Conservation (phyloP, 1,140 invertebrate genomes). For the Drosophila simulans region DNA sequence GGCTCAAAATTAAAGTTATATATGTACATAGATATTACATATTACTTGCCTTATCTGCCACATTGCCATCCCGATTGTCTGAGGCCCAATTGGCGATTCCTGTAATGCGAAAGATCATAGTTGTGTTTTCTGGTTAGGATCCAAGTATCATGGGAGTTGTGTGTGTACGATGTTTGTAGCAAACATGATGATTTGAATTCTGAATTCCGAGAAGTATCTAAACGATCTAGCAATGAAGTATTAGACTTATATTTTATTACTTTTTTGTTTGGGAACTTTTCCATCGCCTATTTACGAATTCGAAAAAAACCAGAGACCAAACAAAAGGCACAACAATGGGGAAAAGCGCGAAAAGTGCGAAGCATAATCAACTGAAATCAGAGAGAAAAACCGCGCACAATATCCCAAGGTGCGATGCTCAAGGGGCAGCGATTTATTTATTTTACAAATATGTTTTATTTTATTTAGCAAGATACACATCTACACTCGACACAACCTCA, state of each 20-base stretch:
- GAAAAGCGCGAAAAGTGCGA: constrained; percentile 22
- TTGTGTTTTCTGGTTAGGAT: constrained; percentile 20
- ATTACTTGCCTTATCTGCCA: constrained; percentile 83
- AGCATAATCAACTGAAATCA: constrained; percentile 18
- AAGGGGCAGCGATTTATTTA: constrained; percentile 56
- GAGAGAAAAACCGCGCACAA: constrained; percentile 24
- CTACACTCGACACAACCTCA: not conserved
- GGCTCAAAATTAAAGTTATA: constrained; percentile 13
- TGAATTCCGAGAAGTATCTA: constrained; percentile 14
- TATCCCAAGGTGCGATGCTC: constrained; percentile 59
- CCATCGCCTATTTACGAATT: constrained; percentile 44
- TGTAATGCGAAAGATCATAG: constrained; percentile 61
- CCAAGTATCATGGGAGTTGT: not conserved
- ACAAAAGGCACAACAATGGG: constrained; percentile 20
- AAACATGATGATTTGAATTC: constrained; percentile 22
- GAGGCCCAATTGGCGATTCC: constrained; percentile 82
- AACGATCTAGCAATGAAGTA: constrained; percentile 34
- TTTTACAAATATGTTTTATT: constrained; percentile 76
- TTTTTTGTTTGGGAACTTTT: constrained; percentile 33
- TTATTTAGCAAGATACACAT: constrained; percentile 63
- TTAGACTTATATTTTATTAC: not conserved
- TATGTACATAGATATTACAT: constrained; percentile 41
- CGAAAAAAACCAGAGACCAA: constrained; percentile 22
- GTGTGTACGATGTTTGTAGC: not conserved
- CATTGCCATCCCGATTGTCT: constrained; percentile 81